These are phyloP conservation scores for Sigmodon hispidus DNA, from an alignment of 2,113 vertebrate genomes.

Conservation along the genomic window DNA sequence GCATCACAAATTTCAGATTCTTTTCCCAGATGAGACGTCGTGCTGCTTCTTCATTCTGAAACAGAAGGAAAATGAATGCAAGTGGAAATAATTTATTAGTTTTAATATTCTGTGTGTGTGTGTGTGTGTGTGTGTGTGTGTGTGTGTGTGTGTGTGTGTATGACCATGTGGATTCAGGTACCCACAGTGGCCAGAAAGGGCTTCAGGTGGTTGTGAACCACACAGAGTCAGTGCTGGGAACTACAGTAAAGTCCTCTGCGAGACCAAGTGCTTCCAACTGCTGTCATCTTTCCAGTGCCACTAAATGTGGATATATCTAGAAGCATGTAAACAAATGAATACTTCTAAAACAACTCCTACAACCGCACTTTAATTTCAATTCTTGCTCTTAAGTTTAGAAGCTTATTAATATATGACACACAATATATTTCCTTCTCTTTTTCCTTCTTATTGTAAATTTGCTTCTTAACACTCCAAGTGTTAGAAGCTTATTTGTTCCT, in stretches of 20 bases:
- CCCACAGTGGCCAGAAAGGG: background rate
- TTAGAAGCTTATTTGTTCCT: constrained; percentile 12
- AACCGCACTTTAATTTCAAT: background rate
- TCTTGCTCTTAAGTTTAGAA: background rate
- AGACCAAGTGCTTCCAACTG: background rate
- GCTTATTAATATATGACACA: background rate
- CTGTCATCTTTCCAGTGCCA: background rate
- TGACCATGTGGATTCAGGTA: background rate
- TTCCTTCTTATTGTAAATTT: background rate
- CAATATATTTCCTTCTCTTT: background rate
- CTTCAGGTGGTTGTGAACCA: background rate
- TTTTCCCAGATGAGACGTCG: constrained; percentile 89
- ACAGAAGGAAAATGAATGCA: background rate
- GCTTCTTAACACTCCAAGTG: background rate
- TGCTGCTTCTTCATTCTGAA: constrained; percentile 84
- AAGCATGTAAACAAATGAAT: background rate
- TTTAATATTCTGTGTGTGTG: background rate
- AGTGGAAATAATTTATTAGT: background rate
- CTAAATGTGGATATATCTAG: background rate
- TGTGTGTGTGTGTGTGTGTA: background rate
- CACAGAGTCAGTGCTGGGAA: background rate
- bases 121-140: background rate
- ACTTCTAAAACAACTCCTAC: constrained; percentile 6
- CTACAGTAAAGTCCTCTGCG: background rate
- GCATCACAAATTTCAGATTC: constrained; percentile 85